phyloP scores from a whole-genome alignment of 1,140 invertebrate species.

The Polypedilum pembai region DNA sequence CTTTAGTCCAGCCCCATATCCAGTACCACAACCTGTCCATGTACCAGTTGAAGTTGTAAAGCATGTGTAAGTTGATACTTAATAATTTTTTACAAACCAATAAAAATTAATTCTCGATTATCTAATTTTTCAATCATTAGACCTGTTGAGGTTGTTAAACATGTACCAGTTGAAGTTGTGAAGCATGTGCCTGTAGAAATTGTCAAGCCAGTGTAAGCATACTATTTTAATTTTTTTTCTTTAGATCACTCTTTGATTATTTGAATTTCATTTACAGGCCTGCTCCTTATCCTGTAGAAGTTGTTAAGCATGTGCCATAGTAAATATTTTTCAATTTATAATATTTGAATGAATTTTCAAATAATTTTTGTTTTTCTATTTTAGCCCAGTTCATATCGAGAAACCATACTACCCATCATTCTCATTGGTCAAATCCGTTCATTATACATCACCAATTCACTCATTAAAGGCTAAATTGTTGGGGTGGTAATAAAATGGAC shows the following conservation, averaged over 20 bases:
- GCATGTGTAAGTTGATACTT: constrained; percentile 7
- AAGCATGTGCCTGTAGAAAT: not conserved
- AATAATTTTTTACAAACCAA: not conserved
- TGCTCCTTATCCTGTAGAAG: not conserved
- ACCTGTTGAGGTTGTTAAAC: constrained; percentile 3
- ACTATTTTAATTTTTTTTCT: not conserved
- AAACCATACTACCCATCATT: not conserved
- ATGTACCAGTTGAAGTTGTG: not conserved
- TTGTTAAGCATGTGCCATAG: not conserved
- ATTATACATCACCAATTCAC: constrained; percentile 15
- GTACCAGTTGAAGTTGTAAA: not conserved
- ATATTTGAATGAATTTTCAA: not conserved
- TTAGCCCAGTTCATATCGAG: not conserved
- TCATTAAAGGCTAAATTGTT: constrained; percentile 21
- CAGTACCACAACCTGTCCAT: not conserved
- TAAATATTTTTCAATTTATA: not conserved
- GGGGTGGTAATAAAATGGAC: not conserved
- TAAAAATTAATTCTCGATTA: not conserved
- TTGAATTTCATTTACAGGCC: not conserved
- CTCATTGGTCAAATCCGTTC: not conserved
- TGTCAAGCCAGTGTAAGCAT: not conserved
- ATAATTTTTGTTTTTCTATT: not conserved
- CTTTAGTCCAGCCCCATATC: not conserved
- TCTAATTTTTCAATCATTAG: not conserved
- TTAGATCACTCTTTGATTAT: not conserved